Evolutionary conservation across 1,140 invertebrate genomes (phyloP).

Genomic region (Aphis gossypii): DNA sequence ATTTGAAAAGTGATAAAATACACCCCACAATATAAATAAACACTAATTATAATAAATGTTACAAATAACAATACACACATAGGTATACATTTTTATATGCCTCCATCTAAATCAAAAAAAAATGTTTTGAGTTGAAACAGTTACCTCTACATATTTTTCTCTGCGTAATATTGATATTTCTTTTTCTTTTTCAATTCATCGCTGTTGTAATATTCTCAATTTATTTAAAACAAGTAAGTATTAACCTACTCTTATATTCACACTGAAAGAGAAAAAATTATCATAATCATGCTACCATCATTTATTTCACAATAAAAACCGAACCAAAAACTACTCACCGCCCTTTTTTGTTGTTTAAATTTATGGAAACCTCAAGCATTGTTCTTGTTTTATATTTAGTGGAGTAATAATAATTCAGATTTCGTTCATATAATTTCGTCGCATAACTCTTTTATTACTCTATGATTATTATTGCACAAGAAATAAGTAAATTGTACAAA

Average conservation of each 20-base stretch:
- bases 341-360: neutral
- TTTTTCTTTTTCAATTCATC: neutral
- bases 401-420: constrained; percentile 12
- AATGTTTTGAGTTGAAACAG: neutral
- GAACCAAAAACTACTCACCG: neutral
- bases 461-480: neutral
- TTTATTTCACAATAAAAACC: constrained; percentile 14
- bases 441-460: neutral
- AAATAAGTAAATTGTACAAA: neutral
- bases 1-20: no score
- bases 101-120: neutral
- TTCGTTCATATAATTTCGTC: neutral
- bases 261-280: neutral
- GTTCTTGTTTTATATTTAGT: constrained; percentile 3
- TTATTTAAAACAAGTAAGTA: neutral
- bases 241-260: neutral
- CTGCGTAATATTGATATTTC: neutral
- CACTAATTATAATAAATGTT: neutral
- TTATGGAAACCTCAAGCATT: constrained; percentile 14
- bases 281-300: neutral
- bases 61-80: neutral
- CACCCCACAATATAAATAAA: neutral
- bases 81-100: neutral
- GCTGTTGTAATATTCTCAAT: neutral
- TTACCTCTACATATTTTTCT: neutral